Base-by-base conservation (phyloP, 2,113 vertebrate species). In the Hippoglossus stenolepis region DNA sequence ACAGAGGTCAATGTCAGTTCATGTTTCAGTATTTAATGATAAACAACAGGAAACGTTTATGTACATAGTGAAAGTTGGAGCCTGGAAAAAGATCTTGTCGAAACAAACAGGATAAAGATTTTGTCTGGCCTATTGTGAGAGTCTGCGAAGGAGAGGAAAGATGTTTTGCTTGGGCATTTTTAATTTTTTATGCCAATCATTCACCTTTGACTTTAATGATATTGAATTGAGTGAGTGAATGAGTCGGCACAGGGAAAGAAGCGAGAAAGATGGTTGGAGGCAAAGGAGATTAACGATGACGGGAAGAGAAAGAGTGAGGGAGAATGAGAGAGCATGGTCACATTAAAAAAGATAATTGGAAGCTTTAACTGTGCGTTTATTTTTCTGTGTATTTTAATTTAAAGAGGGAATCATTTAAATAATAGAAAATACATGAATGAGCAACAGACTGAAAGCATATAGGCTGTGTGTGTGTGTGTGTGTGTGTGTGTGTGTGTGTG, bases 11-110 rank as follows among this genome's bases (percentile, higher is more conserved):
- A 4, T 65, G 28, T 64, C 9, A 43, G 74, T 57, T 40, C 28
- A 64, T 45, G 18, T 45, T 73, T 51, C 10, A 61, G 23, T n/a
- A 45, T 79, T 1, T 28, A 12, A 70, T 45, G 21, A 67, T 18
- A 73, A 83, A 75, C 40, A 53, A 73, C 38, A 66, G 26, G 28
- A 5, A 67, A 31, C 12, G 14, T 38, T 56, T 31, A 66, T 2
- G 5, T 31, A 31, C 31, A 31, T 31, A 31, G 31, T 6, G 31
- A 31, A 31, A 69, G 5, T 74, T 51, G 21, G 6, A 68, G 24
- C 56, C 21, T 62, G 67, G 38, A 72, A 61, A 76, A n/a, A 64
- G 9, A 4, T 56, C 3, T 21, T 23, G 10, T 2, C 7, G 57
- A 28, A 58, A 26, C 57, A 24, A 14, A 58, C n/a, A n/a, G n/a